Conservation (phyloP, 2,113 vertebrate species). For the Toxotes chatareus region DNA sequence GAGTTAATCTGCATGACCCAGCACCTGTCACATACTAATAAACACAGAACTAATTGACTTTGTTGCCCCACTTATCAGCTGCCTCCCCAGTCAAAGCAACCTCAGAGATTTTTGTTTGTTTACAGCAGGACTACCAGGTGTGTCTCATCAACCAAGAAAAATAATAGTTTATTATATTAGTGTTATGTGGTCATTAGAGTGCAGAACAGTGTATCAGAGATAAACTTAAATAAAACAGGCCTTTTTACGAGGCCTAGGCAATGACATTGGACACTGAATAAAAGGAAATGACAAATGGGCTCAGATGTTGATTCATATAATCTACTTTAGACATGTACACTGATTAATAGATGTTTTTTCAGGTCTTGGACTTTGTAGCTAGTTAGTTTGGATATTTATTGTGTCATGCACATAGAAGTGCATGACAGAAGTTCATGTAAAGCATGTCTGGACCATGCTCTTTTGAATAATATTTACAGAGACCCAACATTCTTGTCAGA, state of each 20-base stretch:
- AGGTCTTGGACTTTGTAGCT: constrained; percentile 17
- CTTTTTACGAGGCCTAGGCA: background rate
- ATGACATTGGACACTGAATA: background rate
- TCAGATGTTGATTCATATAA: background rate
- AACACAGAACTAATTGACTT: constrained; percentile 87
- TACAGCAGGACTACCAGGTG: constrained; percentile 63
- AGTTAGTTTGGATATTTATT: constrained; percentile 32
- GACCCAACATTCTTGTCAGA: background rate
- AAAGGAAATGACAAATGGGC: background rate
- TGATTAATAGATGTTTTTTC: constrained; percentile 13
- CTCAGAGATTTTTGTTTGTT: constrained; percentile 72
- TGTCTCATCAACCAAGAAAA: constrained; percentile 56
- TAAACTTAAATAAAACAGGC: background rate
- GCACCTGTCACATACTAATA: constrained; percentile 88
- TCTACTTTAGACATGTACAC: background rate
- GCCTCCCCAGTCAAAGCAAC: constrained; percentile 69
- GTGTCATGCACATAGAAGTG: constrained; percentile 8
- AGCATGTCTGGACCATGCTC: no score
- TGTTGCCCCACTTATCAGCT: constrained; percentile 75
- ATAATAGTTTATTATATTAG: constrained; percentile 47
- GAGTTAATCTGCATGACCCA: constrained; percentile 87
- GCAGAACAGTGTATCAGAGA: constrained; percentile 34
- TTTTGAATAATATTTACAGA: no score
- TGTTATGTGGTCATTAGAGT: constrained; percentile 36
- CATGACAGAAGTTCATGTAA: no score